phyloP scores from a whole-genome alignment of 1,140 invertebrate species.

The Cephus cinctus region DNA sequence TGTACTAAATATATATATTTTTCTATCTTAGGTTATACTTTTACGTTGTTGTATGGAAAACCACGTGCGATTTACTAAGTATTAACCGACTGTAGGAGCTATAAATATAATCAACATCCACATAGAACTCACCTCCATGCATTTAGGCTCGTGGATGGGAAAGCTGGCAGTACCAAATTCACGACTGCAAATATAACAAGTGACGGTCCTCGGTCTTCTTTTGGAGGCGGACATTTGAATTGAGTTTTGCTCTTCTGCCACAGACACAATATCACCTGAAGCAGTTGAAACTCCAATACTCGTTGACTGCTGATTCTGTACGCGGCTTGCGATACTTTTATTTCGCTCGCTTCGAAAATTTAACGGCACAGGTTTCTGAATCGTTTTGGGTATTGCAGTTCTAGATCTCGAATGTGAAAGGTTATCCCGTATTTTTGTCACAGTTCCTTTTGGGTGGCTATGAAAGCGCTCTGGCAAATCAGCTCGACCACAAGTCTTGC shows the following conservation, averaged over 20 bases:
- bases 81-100: too few relatives aligned
- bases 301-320: not conserved
- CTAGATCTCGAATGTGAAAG: too few relatives aligned
- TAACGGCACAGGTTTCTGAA: conserved; percentile 58
- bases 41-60: too few relatives aligned
- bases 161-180: conserved; percentile 78
- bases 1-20: too few relatives aligned
- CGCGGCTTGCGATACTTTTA: conserved; percentile 16
- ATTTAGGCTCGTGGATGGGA: conserved; percentile 77
- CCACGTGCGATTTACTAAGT: too few relatives aligned
- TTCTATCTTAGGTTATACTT: too few relatives aligned
- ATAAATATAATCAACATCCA: too few relatives aligned
- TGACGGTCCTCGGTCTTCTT: conserved; percentile 55
- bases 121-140: conserved; percentile 73
- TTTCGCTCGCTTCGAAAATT: conserved; percentile 52
- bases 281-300: conserved; percentile 11
- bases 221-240: conserved; percentile 14
- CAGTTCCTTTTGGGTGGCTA: conserved; percentile 56
- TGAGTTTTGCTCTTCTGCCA: too few relatives aligned
- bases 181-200: conserved; percentile 75
- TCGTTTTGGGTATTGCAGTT: conserved; percentile 44
- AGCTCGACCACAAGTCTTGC: conserved; percentile 58
- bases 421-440: too few relatives aligned
- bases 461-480: conserved; percentile 62
- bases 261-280: conserved; percentile 6